Evolutionary conservation across 2,797 vertebrate species (phyloP).

Genomic region (Ciconia nigra): DNA sequence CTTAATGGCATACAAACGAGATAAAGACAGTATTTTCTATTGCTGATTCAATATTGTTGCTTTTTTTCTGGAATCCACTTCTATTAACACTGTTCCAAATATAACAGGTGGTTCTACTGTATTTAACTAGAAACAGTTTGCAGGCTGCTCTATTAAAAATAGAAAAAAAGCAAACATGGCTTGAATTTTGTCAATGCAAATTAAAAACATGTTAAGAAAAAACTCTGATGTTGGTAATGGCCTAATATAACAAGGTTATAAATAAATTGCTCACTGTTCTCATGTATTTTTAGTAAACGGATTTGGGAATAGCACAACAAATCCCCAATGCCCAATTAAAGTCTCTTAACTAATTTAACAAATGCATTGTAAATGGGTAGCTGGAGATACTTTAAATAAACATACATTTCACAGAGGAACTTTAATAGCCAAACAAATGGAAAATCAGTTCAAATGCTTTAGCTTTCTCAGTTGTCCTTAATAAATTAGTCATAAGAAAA

Average conservation of each 20-base stretch:
- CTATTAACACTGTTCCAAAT: constrained; percentile 16
- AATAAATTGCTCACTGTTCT: constrained; percentile 61
- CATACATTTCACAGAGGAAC: constrained; percentile 55
- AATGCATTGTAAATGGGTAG: constrained; percentile 61
- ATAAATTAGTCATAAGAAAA: constrained; percentile 57
- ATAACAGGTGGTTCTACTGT: constrained; percentile 36
- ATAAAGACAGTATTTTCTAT: not conserved
- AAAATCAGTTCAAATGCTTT: constrained; percentile 48
- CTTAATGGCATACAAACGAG: not conserved
- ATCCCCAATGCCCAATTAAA: constrained; percentile 72
- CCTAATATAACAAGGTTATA: constrained; percentile 64
- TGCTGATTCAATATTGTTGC: constrained; percentile 4
- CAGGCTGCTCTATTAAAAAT: constrained; percentile 44
- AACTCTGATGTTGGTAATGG: constrained; percentile 28
- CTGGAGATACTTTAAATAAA: constrained; percentile 71
- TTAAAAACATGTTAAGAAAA: constrained; percentile 46
- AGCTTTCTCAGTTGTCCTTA: constrained; percentile 49
- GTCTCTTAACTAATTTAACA: constrained; percentile 75
- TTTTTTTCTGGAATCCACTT: not conserved
- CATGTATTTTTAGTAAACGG: constrained; percentile 70
- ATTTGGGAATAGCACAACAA: constrained; percentile 65
- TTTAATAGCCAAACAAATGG: constrained; percentile 63
- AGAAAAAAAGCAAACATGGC: not conserved
- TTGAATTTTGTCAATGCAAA: constrained; percentile 49
- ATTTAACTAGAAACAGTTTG: constrained; percentile 56